Percentiles rank a stretch among this genome's conserved stretches.
These are phyloP conservation scores for Platorchestia sp. DNA, from an alignment of 1,140 invertebrate genomes.

Conservation along the genomic window DNA sequence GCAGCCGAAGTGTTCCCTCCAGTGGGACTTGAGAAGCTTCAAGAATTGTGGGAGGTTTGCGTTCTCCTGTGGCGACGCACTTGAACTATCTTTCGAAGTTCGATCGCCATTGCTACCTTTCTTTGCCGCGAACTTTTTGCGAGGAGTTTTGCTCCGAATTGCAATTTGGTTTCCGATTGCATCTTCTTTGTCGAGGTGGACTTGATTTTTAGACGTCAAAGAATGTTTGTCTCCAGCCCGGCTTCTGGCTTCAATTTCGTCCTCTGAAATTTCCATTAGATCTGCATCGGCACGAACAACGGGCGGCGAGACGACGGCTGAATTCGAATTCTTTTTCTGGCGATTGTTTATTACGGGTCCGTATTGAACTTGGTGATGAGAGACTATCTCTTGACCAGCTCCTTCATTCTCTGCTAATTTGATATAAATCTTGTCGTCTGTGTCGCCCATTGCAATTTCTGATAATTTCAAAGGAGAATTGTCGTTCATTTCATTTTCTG, in stretches of 20 bases:
- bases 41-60: neutral
- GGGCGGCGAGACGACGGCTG: neutral
- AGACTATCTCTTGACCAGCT: neutral
- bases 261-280: neutral
- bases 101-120: neutral
- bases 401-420: neutral
- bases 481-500: neutral
- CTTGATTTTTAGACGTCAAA: neutral
- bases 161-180: neutral
- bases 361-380: neutral
- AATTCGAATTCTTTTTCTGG: neutral
- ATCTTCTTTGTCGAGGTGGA: neutral
- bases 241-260: neutral
- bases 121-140: neutral
- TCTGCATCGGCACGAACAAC: neutral
- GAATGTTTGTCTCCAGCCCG: neutral
- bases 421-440: neutral
- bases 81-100: neutral
- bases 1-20: neutral
- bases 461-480: neutral
- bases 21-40: conserved; percentile 1
- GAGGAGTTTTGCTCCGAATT: neutral
- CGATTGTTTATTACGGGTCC: neutral
- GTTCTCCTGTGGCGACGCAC: neutral
- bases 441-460: too few relatives aligned